Conservation (phyloP, 1,140 invertebrate genomes). For the Amphibalanus amphitrite region DNA sequence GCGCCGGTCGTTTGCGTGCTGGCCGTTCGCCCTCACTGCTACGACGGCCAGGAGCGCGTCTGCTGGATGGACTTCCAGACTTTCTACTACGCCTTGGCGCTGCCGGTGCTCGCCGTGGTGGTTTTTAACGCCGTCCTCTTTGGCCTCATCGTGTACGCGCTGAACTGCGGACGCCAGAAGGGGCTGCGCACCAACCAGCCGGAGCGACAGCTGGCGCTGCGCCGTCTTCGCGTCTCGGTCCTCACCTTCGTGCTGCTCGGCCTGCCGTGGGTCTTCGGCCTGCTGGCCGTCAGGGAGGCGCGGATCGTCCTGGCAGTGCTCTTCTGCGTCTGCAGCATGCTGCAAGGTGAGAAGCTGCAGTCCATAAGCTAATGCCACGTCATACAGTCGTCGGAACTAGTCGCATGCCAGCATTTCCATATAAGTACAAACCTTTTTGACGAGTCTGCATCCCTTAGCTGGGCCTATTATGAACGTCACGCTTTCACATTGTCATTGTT, state of each 20-base stretch:
- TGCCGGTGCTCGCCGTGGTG: constrained; percentile 27
- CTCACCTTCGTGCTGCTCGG: constrained; percentile 28
- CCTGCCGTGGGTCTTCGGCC: constrained; percentile 21
- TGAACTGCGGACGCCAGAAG: constrained; percentile 25
- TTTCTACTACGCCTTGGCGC: constrained; percentile 28
- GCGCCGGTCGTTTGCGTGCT: constrained; percentile 19
- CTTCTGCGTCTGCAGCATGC: constrained; percentile 20
- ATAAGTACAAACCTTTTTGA: too few relatives aligned
- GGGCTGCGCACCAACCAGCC: constrained; percentile 25
- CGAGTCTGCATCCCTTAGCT: too few relatives aligned
- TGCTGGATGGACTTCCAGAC: constrained; percentile 29
- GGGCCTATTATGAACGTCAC: too few relatives aligned
- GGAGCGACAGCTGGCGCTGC: constrained; percentile 23
- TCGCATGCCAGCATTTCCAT: too few relatives aligned
- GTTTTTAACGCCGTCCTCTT: constrained; percentile 28
- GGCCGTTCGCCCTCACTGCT: constrained; percentile 9
- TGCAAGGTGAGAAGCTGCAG: constrained; percentile 16
- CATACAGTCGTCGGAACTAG: too few relatives aligned
- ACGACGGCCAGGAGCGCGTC: constrained; percentile 7
- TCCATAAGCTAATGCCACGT: too few relatives aligned
- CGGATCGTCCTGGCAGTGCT: constrained; percentile 18
- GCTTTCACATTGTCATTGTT: too few relatives aligned
- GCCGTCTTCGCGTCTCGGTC: constrained; percentile 28
- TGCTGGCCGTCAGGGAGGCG: constrained; percentile 16
- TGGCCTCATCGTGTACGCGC: constrained; percentile 24